Evolutionary conservation across 2,888 invertebrate species (phyloP).

Genomic region (Dysmachus trigonus): DNA sequence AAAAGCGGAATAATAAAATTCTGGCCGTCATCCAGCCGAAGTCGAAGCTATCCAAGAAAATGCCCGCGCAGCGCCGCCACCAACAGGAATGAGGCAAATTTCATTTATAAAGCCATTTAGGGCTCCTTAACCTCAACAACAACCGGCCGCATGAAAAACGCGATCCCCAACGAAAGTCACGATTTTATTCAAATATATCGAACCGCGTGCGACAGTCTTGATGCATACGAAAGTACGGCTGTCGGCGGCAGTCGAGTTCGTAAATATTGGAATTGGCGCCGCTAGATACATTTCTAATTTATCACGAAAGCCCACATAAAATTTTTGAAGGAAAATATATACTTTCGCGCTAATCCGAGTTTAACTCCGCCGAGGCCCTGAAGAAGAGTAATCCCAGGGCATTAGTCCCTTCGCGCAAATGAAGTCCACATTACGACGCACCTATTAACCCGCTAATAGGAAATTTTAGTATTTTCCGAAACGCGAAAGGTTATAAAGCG

Average conservation of each 20-base stretch:
- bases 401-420: conserved; percentile 1
- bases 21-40: not conserved
- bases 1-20: not conserved
- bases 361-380: not conserved
- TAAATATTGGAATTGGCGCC: not conserved
- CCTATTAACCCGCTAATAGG: conserved; percentile 37
- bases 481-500: conserved; percentile 30
- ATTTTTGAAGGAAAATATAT: not conserved
- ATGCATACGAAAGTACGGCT: not conserved
- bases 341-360: not conserved
- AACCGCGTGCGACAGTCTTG: not conserved
- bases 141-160: not conserved
- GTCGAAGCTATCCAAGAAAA: not conserved
- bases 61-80: not conserved
- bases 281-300: not conserved
- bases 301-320: not conserved
- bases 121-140: not conserved
- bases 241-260: not conserved
- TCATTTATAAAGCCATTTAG: not conserved
- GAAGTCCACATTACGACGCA: conserved; percentile 20
- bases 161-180: not conserved
- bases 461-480: conserved; percentile 29
- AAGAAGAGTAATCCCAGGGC: not conserved
- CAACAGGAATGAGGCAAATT: not conserved
- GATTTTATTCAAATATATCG: not conserved